Evolutionary conservation across 37 sponge, comb jelly and placozoan species (phyloP).

Genomic region (Haliclona indistincta): DNA sequence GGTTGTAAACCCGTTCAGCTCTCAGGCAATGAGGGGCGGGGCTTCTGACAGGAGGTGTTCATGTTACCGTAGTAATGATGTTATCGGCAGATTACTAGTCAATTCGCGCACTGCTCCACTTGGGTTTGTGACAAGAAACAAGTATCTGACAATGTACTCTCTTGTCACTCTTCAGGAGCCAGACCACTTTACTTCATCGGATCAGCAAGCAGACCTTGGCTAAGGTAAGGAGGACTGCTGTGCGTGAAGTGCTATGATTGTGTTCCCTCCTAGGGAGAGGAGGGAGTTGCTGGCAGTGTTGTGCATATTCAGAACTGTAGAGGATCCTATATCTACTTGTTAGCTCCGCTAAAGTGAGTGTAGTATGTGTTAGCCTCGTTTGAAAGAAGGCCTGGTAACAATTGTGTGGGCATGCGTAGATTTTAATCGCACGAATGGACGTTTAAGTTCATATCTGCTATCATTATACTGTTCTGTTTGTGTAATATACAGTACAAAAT

Average conservation of each 20-base stretch:
- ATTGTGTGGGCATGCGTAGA: conserved; percentile 4
- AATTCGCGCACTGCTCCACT: conserved; percentile 11
- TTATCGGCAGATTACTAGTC: conserved; percentile 40
- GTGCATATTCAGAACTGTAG: conserved; percentile 71
- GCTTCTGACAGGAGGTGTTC: conserved; percentile 44
- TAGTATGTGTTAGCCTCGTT: neutral
- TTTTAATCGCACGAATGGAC: neutral
- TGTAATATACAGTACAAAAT: too few species aligned
- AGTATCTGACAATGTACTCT: neutral
- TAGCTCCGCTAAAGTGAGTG: conserved; percentile 67
- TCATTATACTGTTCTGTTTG: neutral
- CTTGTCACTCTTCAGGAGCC: conserved; percentile 19
- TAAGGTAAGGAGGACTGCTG: conserved; percentile 2
- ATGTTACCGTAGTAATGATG: conserved; percentile 35
- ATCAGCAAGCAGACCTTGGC: conserved; percentile 42
- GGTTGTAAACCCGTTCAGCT: conserved; percentile 39
- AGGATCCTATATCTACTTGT: conserved; percentile 60
- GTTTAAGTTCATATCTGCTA: neutral
- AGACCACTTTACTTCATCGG: conserved; percentile 25
- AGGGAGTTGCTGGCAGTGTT: conserved; percentile 10
- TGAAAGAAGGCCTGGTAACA: neutral
- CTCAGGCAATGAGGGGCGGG: conserved; percentile 36
- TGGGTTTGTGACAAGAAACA: conserved; percentile 8
- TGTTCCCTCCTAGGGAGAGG: conserved; percentile 13
- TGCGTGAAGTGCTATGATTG: neutral